Base-by-base conservation (phyloP, 2,888 invertebrate genomes). In the Chelonus formosanus region DNA sequence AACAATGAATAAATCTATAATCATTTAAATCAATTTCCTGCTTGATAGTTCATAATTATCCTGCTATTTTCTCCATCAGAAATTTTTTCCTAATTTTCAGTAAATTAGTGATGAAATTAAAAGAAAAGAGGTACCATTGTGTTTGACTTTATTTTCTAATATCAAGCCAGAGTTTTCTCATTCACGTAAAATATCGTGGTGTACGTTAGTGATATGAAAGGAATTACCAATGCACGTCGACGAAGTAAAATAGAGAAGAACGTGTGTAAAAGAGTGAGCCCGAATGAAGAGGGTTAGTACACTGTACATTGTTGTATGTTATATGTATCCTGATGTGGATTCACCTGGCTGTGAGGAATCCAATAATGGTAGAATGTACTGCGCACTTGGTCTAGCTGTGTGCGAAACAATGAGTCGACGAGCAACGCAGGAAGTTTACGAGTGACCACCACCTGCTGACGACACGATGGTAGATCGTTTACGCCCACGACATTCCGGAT, bases 311-410 rank as follows among this genome's bases (percentile, higher is more conserved):
- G 40, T 40, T 5, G 4, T 4, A 34, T 59, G 50, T 20, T 48
- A 44, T 31, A 64, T 31, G 57, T 48, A 55, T 40, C 20, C 10
- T 10, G 3, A 43, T 34, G 20, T 7, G 54, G 70, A 75, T 75
- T 75, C 74, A 76, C 76, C 75, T 76, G 75, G 74, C 74, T 67
- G 69, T 72, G 73, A 67, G 72, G 69, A 71, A 73, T 74, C 69
- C 70, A 70, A 74, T 73, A 74, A 73, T 73, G 69, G 67, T 67
- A 70, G 72, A 32, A 50, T 68, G 68, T 64, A 67, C 63, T 63
- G 58, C 59, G 68, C 53, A 61, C 53, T 61, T 61, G 61, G 50
- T 50, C 43, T 59, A 40, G 7, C 40, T 63, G 54, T 48, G 44
- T 40, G 31, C 54, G 61, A 69, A 64, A 69, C 67, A 69, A 69